Evolutionary conservation across 2,113 vertebrate genomes (phyloP), one percentile per base, ranked within the genome.

Genomic region (Corythaixoides concolor): DNA sequence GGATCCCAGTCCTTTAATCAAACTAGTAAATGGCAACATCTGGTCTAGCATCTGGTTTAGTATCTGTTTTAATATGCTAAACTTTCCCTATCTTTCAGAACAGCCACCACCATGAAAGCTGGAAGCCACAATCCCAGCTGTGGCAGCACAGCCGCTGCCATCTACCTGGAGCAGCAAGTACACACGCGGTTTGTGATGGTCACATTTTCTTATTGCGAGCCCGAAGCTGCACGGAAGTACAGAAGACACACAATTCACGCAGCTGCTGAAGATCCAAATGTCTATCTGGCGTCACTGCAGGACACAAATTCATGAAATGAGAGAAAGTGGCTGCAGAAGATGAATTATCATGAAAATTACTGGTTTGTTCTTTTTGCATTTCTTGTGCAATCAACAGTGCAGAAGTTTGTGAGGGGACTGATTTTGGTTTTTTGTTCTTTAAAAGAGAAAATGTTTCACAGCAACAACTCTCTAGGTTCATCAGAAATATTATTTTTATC

Each of bases 171-270:
- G 37, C 73, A 60, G 56, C 26, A 37, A 43, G 45, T 2, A 19
- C 0, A 8, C 30, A 4, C 1, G 26, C 17, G 7, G 28, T 33
- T n/a, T 21, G 28, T 7, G 39, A 21, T 2, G 3, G 22, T 15
- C 18, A 3, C 28, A 2, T 33, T 37, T 60, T 32, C 33, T 30
- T 7, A 7, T 2, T 5, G 23, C 23, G 37, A 23, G 45, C 33
- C 45, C 32, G 52, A 35, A 45, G 32, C 1, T 33, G 19, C 79
- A 30, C 23, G n/a, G 56, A 12, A 39, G 30, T 11, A 13, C 24
- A 19, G 33, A 17, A 24, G 35, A 33, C 17, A 8, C 3, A 24
- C 12, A 32, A 17, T 30, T 33, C 59, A 28, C 52, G 22, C 15
- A 30, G 64, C 72, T 35, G 18, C 58, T 56, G 56, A 35, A 11